Base-by-base conservation (phyloP, 2,797 vertebrate species). In the Salmo trutta region DNA sequence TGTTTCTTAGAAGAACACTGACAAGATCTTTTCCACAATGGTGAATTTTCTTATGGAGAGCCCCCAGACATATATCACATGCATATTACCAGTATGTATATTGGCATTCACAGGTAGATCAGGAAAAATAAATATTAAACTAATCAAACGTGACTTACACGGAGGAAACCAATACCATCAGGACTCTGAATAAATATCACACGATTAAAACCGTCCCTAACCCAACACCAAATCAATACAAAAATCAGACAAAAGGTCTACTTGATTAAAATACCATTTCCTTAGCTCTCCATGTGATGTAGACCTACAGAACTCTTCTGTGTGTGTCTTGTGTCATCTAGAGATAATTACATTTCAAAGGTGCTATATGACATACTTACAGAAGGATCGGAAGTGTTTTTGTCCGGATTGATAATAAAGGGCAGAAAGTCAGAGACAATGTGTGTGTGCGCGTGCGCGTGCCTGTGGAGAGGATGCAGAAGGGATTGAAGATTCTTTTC, bases 1-100 rank as follows among this genome's bases (percentile, higher is more conserved):
- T 78, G 31, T 79, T 80, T 54, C 59, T 66, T 47, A 27, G 73
- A 67, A 21, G 33, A 66, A 24, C 68, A 70, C 59, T 64, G 59
- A 27, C 21, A 24, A 64, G 59, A 21, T n/a, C 2, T 10, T 64
- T 3, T 17, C 24, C 54, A n/a, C 5, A 3, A 24, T 21, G 1
- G 21, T 3, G 21, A 62, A 62, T 24, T 17, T 8, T 24, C 24
- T 24, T 24, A 24, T 24, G 21, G 59, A 21, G n/a, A 21, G 19
- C 21, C 56, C 8, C 6, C 10, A 14, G 2, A 47, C 41, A 47
- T 47, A 14, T 10, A 47, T 47, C 41, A 47, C 41, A 47, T 47
- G 41, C 41, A 47, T 47, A 47, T 47, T 14, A 47, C 41, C 2
- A 47, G 10, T 47, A 47, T 47, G 10, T 47, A 47, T 47, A 14